phyloP scores from a whole-genome alignment of 2,888 invertebrate genomes.

The Cataglyphis livida region DNA sequence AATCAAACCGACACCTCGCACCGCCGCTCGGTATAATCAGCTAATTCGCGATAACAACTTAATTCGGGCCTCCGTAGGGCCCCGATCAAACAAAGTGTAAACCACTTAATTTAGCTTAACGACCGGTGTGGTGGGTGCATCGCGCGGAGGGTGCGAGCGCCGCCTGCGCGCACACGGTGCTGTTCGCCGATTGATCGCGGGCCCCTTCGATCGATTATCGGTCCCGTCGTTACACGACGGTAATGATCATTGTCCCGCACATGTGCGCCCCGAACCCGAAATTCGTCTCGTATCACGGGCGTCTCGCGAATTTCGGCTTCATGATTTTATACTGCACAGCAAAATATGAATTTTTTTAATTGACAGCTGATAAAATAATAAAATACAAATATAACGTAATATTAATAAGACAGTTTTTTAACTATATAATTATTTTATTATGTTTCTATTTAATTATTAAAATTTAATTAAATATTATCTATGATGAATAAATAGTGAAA shows the following conservation, averaged over 20 bases:
- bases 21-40: constrained; percentile 78
- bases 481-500: neutral
- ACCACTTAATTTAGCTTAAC: constrained; percentile 81
- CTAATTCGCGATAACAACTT: constrained; percentile 83
- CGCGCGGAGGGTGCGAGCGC: constrained; percentile 66
- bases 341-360: neutral
- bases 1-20: constrained; percentile 82
- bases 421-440: neutral
- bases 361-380: neutral
- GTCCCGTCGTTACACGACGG: constrained; percentile 68
- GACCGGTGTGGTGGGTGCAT: constrained; percentile 65
- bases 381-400: neutral
- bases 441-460: neutral
- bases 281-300: constrained; percentile 52
- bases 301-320: constrained; percentile 11
- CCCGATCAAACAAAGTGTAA: constrained; percentile 82
- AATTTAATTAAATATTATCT: neutral
- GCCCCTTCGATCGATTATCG: constrained; percentile 57
- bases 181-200: constrained; percentile 59
- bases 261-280: constrained; percentile 66
- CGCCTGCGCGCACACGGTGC: constrained; percentile 44
- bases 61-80: constrained; percentile 79
- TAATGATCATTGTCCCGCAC: constrained; percentile 69
- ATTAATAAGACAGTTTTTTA: neutral
- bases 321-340: neutral